phyloP scores from a whole-genome alignment of 2,113 vertebrate genomes.

The Cynoglossus semilaevis region DNA sequence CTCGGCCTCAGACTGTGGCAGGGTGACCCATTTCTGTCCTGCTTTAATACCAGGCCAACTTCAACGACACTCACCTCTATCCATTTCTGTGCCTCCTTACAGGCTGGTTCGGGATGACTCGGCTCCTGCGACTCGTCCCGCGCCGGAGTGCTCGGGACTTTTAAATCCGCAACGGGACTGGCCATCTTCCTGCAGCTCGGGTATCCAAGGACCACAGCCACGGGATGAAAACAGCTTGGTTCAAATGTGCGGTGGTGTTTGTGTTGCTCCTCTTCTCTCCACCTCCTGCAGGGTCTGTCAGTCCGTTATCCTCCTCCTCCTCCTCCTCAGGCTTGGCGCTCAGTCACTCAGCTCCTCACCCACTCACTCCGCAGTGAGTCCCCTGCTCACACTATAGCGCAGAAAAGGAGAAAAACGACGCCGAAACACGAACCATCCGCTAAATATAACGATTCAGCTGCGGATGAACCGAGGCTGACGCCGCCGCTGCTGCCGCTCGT shows the following conservation, averaged over 20 bases:
- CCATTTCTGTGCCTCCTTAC: constrained; percentile 89
- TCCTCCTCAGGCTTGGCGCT: constrained; percentile 7
- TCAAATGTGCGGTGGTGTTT: constrained; percentile 6
- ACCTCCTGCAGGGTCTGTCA: constrained; percentile 7
- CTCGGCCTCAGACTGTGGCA: constrained; percentile 10
- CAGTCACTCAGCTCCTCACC: neutral
- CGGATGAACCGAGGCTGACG: constrained; percentile 26
- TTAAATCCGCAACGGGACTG: constrained; percentile 68
- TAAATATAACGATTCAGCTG: constrained; percentile 79
- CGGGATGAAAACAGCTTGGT: constrained; percentile 8
- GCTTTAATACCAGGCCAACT: constrained; percentile 20
- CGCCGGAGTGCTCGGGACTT: constrained; percentile 15
- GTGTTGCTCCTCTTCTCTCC: neutral
- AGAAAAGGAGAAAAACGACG: constrained; percentile 29
- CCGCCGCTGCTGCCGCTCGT: constrained; percentile 1
- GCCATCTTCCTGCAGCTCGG: constrained; percentile 77
- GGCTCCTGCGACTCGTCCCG: constrained; percentile 56
- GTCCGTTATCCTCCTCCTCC: constrained; percentile 38
- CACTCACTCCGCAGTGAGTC: neutral
- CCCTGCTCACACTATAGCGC: constrained; percentile 11
- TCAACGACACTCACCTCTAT: constrained; percentile 82
- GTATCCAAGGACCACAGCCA: neutral
- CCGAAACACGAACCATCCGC: constrained; percentile 63
- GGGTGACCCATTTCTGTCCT: constrained; percentile 29
- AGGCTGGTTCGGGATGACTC: constrained; percentile 81